A percentile compares a stretch with the other conserved stretches of the same genome.
Conservation (phyloP, 2,888 invertebrate genomes). For the Rhodophaea formosa region DNA sequence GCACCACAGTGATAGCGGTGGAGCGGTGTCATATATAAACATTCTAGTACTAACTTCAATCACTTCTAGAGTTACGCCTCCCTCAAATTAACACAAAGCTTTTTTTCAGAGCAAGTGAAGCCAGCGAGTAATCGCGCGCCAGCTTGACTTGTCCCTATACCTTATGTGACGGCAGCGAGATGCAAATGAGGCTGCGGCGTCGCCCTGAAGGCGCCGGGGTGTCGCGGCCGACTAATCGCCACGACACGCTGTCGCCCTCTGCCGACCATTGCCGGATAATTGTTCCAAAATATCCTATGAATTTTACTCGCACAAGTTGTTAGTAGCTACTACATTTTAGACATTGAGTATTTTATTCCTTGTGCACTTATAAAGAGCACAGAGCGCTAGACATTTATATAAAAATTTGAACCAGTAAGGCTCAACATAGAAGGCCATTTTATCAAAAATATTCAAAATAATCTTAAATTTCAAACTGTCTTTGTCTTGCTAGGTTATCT, state of each 20-base stretch:
- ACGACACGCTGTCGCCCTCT: conserved; percentile 16
- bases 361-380: not conserved
- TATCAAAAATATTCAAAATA: too few relatives aligned
- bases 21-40: too few relatives aligned
- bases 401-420: too few relatives aligned
- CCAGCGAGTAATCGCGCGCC: not conserved
- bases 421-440: too few relatives aligned
- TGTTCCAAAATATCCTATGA: conserved; percentile 26
- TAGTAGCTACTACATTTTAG: not conserved
- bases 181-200: conserved; percentile 62
- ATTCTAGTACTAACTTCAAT: too few relatives aligned
- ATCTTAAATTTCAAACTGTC: too few relatives aligned
- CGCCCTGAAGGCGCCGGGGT: conserved; percentile 47
- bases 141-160: conserved; percentile 12
- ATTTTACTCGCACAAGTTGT: not conserved
- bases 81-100: not conserved
- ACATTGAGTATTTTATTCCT: not conserved
- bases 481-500: too few relatives aligned
- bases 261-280: conserved; percentile 15
- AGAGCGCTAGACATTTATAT: too few relatives aligned
- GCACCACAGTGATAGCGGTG: too few relatives aligned
- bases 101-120: conserved; percentile 3
- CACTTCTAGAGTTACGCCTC: too few relatives aligned
- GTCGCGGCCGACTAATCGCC: conserved; percentile 32
- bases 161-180: conserved; percentile 34